Evolutionary conservation across 2,797 vertebrate genomes (phyloP), one percentile per base, ranked within the genome.

Genomic region (Valencia hispanica): DNA sequence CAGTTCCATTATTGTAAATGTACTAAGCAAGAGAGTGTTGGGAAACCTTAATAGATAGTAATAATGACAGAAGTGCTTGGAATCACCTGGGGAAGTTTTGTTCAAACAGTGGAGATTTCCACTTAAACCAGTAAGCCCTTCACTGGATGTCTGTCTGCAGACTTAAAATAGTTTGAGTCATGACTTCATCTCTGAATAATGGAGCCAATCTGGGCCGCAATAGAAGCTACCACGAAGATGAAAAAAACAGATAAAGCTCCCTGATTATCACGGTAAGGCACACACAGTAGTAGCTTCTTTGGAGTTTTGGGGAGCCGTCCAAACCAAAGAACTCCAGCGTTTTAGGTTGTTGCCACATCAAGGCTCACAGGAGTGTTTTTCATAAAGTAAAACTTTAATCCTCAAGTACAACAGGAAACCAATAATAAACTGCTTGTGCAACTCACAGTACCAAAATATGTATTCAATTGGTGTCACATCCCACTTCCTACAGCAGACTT

Each of bases 61-160:
- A 73, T 30, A 45, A 10, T 15, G 15, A 55, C 9, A 22, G 11
- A 73, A 20, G 39, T 59, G 39, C 10, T 59, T 30, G n/a, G 27
- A 39, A 3, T 25, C 20, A 17, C 25, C 48, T 17, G 25, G 10
- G 5, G 17, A 43, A 20, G 18, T 43, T 73, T 73, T 5, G n/a
- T 72, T 41, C 4, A 43, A 41, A 57, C 39, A 48, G 68, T 70
- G 68, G 43, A 50, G 27, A 50, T 70, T 48, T 70, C 43, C 68
- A 20, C 7, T 48, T 50, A 8, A 18, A 5, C 7, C 7, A 10
- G 22, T 15, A 55, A 53, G 22, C 30, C 25, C 27, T 32, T 12
- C 45, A 70, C 10, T 34, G 11, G 27, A 17, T 1, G 20, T 50
- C 18, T 36, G 34, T 53, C 36, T 39, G 25, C 12, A 43, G 48